Conservation (phyloP, 2,113 vertebrate genomes). For the Struthio camelus region DNA sequence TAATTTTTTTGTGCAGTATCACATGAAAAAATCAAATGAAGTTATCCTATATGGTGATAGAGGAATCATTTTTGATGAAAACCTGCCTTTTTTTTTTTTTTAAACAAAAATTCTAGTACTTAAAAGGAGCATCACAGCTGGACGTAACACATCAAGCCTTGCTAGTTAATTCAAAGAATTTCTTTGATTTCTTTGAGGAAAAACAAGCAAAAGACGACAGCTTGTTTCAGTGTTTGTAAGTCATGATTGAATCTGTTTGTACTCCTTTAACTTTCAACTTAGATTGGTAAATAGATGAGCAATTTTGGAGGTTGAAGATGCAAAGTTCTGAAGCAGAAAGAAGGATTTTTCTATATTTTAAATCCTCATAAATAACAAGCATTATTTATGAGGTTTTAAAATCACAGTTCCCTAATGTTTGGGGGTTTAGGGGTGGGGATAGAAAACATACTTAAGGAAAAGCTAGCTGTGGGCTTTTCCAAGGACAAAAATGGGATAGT, state of each 20-base stretch:
- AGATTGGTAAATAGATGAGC: not conserved
- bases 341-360: not conserved
- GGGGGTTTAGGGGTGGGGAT: not conserved
- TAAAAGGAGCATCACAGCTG: not conserved
- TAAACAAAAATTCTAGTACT: not conserved
- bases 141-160: accelerated
- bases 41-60: not conserved
- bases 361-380: accelerated
- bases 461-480: accelerated
- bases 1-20: not conserved
- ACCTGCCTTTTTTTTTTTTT: not conserved
- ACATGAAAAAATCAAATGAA: not conserved
- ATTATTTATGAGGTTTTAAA: too few relatives aligned
- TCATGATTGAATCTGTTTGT: not conserved
- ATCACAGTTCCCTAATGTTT: not conserved
- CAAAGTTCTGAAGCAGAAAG: not conserved
- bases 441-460: not conserved
- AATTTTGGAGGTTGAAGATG: not conserved
- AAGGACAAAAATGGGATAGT: too few relatives aligned
- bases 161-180: not conserved
- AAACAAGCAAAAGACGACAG: not conserved
- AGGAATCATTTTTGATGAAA: not conserved
- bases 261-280: not conserved
- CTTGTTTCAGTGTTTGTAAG: not conserved
- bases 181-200: not conserved